phyloP scores from a whole-genome alignment of 2,113 vertebrate species.

The Nettapus auritus region DNA sequence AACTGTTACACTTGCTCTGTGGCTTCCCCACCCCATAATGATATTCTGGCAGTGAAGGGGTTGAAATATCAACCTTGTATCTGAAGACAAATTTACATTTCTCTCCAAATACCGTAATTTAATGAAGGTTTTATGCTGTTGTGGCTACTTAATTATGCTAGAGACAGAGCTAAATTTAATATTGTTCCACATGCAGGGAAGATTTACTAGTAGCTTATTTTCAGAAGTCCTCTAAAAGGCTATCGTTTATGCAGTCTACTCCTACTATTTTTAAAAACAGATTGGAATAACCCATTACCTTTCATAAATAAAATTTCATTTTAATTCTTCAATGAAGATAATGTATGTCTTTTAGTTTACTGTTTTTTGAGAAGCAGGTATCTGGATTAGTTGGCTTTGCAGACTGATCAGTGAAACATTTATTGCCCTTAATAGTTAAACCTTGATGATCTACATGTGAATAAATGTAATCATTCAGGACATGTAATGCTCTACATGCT shows the following conservation, averaged over 20 bases:
- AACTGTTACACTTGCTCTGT: slow-evolving; percentile 12
- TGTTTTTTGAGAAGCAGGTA: background rate
- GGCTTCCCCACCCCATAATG: slow-evolving; percentile 42
- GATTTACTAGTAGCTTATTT: slow-evolving; percentile 61
- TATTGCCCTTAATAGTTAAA: background rate
- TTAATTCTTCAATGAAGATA: slow-evolving; percentile 54
- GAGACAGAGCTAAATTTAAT: slow-evolving; percentile 72
- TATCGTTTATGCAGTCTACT: slow-evolving; percentile 8
- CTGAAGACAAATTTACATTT: slow-evolving; percentile 82
- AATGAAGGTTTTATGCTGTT: slow-evolving; percentile 78
- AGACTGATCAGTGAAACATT: slow-evolving; percentile 17
- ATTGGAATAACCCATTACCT: slow-evolving; percentile 36
- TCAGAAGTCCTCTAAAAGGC: slow-evolving; percentile 52
- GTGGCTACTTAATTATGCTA: slow-evolving; percentile 77
- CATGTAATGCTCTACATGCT: background rate
- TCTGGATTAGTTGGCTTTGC: slow-evolving; percentile 16
- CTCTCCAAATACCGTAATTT: slow-evolving; percentile 77
- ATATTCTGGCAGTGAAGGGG: slow-evolving; percentile 54
- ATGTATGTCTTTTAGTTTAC: slow-evolving; percentile 42
- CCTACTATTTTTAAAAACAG: slow-evolving; percentile 15
- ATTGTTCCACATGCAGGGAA: slow-evolving; percentile 52
- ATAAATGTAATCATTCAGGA: background rate
- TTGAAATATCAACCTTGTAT: slow-evolving; percentile 75
- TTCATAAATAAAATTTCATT: slow-evolving; percentile 58
- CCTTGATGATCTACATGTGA: background rate